phyloP scores from a whole-genome alignment of 2,797 vertebrate genomes.

The Rachycentron canadum region DNA sequence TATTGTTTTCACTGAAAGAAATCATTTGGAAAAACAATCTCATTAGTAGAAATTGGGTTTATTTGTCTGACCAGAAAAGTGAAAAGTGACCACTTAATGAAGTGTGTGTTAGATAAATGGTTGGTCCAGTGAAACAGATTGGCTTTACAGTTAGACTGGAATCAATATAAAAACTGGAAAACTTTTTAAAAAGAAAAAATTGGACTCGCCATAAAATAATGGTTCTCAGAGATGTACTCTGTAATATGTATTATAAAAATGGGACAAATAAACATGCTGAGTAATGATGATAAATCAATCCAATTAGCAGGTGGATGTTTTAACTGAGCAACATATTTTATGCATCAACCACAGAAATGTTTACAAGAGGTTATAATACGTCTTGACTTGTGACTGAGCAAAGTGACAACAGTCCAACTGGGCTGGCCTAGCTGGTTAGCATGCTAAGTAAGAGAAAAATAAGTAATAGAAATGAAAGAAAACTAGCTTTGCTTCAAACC shows the following conservation, averaged over 20 bases:
- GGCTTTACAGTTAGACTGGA: not conserved
- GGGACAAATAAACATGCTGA: not conserved
- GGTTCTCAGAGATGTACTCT: not conserved
- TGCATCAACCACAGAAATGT: not conserved
- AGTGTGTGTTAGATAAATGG: conserved; percentile 1
- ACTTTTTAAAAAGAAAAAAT: not conserved
- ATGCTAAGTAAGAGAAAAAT: not conserved
- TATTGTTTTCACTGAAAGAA: not conserved
- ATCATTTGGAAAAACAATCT: not conserved
- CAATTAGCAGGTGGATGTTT: not conserved
- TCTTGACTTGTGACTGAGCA: not conserved
- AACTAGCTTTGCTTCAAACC: no score
- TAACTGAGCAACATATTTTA: not conserved
- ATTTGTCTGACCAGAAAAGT: conserved; percentile 32
- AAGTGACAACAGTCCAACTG: no score
- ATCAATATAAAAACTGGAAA: not conserved
- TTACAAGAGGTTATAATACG: not conserved
- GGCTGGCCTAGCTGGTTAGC: not conserved
- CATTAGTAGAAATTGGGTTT: conserved; percentile 32
- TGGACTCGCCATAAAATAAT: not conserved
- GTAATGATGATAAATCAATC: not conserved
- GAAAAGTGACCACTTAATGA: not conserved
- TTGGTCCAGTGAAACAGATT: conserved; percentile 11
- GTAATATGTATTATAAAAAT: not conserved
- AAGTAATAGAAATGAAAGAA: no score